Base-by-base conservation (phyloP, 2,797 vertebrate genomes). In the Prionace glauca region DNA sequence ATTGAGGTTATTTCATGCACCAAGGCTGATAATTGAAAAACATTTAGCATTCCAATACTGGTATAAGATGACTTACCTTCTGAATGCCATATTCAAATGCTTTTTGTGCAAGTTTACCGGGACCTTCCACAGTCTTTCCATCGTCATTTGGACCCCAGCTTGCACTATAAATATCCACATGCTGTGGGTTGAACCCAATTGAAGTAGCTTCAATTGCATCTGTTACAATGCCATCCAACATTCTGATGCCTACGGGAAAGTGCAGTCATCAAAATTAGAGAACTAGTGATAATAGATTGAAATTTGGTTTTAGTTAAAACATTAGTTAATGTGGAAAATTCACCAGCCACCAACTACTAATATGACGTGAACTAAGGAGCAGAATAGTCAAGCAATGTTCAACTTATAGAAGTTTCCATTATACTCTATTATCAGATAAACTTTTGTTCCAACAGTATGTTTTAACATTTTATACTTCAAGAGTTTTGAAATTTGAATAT, bases 141-240 rank as follows among this genome's bases (percentile, higher is more conserved):
- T 99, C 99, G 32, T 99, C 99, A 0, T 99, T 99, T 69, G 99
- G 99, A 45, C 99, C 99, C 99, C 99, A 99, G 97, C 99, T 99
- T 74, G 99, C 99, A 56, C 99, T 99, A 97, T 99, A 99, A 97
- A 99, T 99, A 96, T 99, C 98, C 97, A 99, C 98, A 0, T 99
- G 99, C 77, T 99, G 97, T 0, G 99, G 98, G 96, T 98, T 99
- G 97, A 99, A 99, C 77, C 99, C 99, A 1, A 99, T 99, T 2
- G 99, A 99, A 96, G 99, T 99, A 95, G 99, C 99, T 97, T 99
- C 99, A 10, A 99, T 99, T 95, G 99, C 99, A 95, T 99, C 99
- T 0, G 99, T 99, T 96, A 99, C 99, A 93, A 99, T 99, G 94
- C 99, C 99, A 94, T 99, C 99, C 96, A 99, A 96, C 99, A 99